Conservation (phyloP, 2,888 invertebrate species). For the Hedychridium roseum region DNA sequence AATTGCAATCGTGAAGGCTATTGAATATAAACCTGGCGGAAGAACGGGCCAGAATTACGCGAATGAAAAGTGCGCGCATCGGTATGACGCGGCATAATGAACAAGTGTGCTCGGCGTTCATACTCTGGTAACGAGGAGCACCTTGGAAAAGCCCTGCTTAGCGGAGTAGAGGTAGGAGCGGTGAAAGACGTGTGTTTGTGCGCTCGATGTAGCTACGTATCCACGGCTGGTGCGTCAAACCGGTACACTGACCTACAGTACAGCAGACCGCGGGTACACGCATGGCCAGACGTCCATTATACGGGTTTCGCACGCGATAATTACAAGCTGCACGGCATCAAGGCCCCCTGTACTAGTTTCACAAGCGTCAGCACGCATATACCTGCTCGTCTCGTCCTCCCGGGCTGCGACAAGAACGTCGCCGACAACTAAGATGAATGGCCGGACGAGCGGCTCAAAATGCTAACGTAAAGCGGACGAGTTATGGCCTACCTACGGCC, state of each 20-base stretch:
- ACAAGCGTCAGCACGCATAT: background rate
- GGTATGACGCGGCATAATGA: slow-evolving; percentile 25
- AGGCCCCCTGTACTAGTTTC: slow-evolving; percentile 1
- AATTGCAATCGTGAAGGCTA: too few relatives aligned
- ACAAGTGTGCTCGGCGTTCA: slow-evolving; percentile 25
- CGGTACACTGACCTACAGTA: slow-evolving; percentile 48
- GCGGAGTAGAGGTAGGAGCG: background rate
- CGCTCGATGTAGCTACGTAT: too few relatives aligned
- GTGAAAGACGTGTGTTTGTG: slow-evolving; percentile 8
- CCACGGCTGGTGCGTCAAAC: slow-evolving; percentile 34
- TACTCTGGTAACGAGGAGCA: too few relatives aligned
- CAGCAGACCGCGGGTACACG: slow-evolving; percentile 32
- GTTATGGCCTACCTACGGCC: too few relatives aligned
- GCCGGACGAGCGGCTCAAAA: too few relatives aligned
- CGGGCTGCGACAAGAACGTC: too few relatives aligned
- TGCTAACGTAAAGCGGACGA: too few relatives aligned
- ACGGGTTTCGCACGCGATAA: slow-evolving; percentile 46
- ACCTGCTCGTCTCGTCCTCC: background rate
- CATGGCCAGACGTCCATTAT: slow-evolving; percentile 46
- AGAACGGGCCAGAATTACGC: too few relatives aligned
- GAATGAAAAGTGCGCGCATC: slow-evolving; percentile 13
- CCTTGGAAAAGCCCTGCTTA: slow-evolving; percentile 7
- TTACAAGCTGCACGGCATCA: slow-evolving; percentile 28
- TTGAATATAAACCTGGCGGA: too few relatives aligned
- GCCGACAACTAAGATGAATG: too few relatives aligned